Evolutionary conservation across 2,113 vertebrate genomes (phyloP).

Genomic region (Tachycineta bicolor): DNA sequence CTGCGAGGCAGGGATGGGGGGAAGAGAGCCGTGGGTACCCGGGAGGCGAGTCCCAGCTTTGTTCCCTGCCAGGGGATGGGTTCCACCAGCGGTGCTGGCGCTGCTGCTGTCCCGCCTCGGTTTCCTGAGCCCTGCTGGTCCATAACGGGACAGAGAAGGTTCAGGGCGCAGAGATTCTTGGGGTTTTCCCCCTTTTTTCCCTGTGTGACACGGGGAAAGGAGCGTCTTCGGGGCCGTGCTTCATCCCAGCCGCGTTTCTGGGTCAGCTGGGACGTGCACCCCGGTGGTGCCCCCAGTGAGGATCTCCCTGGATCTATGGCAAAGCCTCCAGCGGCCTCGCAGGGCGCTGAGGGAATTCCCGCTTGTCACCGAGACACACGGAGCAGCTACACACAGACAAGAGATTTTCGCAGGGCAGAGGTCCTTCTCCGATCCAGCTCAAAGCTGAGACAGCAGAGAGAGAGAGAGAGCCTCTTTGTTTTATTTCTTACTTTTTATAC

Average conservation of each 20-base stretch:
- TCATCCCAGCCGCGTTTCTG: fast-evolving
- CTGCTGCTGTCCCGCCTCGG: background rate
- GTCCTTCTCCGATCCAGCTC: too few relatives aligned
- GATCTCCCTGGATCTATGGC: background rate
- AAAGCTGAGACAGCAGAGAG: too few relatives aligned
- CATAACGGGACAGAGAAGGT: background rate
- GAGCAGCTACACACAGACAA: too few relatives aligned
- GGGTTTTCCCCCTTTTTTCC: background rate
- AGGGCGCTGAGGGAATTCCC: background rate
- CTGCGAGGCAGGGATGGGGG: background rate
- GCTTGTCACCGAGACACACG: too few relatives aligned
- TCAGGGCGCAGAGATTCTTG: background rate
- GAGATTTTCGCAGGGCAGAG: too few relatives aligned
- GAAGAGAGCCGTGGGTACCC: background rate
- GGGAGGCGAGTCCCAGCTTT: background rate
- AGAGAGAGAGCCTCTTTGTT: too few relatives aligned
- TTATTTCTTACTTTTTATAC: too few relatives aligned
- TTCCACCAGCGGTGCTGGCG: too few relatives aligned
- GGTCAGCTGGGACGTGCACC: background rate
- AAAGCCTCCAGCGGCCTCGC: background rate
- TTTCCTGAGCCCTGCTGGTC: background rate
- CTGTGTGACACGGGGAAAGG: background rate
- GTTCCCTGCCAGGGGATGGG: background rate
- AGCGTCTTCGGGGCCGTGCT: background rate
- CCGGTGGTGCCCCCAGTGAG: fast-evolving